A percentile compares a stretch with the other conserved stretches of the same genome.
phyloP scores from a whole-genome alignment of 2,888 invertebrate species.

The Dynastes hyllus region DNA sequence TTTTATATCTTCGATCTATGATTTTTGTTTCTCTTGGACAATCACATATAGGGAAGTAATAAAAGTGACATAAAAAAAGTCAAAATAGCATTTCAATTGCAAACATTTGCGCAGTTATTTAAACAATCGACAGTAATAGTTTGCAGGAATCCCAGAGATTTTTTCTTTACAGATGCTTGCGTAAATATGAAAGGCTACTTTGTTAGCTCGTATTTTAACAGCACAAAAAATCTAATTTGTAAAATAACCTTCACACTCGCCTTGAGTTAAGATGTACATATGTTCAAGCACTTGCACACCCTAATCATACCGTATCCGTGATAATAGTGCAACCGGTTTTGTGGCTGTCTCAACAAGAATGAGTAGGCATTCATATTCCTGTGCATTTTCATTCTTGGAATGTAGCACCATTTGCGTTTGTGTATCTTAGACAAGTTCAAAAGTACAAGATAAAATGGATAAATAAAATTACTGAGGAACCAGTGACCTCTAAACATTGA shows the following conservation, averaged over 20 bases:
- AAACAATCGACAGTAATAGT: too few relatives aligned
- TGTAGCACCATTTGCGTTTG: not conserved
- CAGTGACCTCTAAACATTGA: constrained; percentile 3
- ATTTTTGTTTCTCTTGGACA: too few relatives aligned
- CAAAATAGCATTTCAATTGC: too few relatives aligned
- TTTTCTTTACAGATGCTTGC: too few relatives aligned
- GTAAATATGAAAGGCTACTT: too few relatives aligned
- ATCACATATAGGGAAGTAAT: too few relatives aligned
- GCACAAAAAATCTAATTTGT: too few relatives aligned
- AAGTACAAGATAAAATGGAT: constrained; percentile 1
- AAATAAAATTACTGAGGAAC: constrained; percentile 3
- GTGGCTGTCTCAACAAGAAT: not conserved
- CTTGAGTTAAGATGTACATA: not conserved
- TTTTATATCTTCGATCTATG: too few relatives aligned
- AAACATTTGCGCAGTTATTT: too few relatives aligned
- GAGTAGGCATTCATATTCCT: not conserved
- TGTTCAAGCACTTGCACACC: not conserved
- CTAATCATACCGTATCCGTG: not conserved
- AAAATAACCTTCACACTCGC: not conserved
- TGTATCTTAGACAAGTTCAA: not conserved
- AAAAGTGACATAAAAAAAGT: too few relatives aligned
- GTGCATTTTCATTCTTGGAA: constrained; percentile 5
- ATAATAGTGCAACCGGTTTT: constrained; percentile 13
- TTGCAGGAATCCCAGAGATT: too few relatives aligned
- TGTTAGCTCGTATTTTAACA: too few relatives aligned